A percentile compares a stretch with the other conserved stretches of the same genome.
Conservation (phyloP, 2,113 vertebrate species). For the Aythya baeri region DNA sequence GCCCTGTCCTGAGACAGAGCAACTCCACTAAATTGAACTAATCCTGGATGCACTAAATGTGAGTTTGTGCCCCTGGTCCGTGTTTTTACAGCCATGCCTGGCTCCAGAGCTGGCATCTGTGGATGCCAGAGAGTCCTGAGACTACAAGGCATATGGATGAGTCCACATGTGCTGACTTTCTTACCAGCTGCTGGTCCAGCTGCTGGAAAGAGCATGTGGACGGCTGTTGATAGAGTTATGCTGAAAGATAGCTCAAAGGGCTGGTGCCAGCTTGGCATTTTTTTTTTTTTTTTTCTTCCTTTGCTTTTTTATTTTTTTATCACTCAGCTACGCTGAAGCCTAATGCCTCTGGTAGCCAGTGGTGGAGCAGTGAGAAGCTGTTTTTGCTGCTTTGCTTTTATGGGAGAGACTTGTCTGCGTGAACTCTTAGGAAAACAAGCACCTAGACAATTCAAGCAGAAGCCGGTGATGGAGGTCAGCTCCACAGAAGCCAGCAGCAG, state of each 20-base stretch:
- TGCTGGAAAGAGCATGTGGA: neutral
- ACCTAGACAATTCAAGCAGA: neutral
- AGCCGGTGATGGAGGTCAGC: slow-evolving; percentile 61
- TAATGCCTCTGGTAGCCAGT: slow-evolving; percentile 50
- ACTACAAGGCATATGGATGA: neutral
- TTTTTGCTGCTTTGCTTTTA: neutral
- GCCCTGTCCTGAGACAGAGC: neutral
- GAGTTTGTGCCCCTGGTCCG: neutral
- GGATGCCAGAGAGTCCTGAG: neutral
- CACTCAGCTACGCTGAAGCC: slow-evolving; percentile 65
- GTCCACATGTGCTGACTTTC: neutral
- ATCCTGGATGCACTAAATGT: neutral
- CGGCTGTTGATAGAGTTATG: neutral
- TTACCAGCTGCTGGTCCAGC: neutral
- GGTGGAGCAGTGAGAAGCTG: slow-evolving; percentile 51
- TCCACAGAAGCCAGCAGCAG: slow-evolving; percentile 59
- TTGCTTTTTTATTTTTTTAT: neutral
- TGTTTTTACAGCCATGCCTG: neutral
- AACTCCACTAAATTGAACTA: neutral
- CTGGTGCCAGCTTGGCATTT: neutral
- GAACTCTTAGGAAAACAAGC: slow-evolving; percentile 28
- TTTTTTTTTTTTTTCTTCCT: neutral
- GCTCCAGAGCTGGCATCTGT: neutral
- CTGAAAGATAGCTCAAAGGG: neutral
- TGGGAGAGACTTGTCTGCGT: neutral